Conservation (phyloP, 1,140 invertebrate genomes). For the Pseudoatta argentina region DNA sequence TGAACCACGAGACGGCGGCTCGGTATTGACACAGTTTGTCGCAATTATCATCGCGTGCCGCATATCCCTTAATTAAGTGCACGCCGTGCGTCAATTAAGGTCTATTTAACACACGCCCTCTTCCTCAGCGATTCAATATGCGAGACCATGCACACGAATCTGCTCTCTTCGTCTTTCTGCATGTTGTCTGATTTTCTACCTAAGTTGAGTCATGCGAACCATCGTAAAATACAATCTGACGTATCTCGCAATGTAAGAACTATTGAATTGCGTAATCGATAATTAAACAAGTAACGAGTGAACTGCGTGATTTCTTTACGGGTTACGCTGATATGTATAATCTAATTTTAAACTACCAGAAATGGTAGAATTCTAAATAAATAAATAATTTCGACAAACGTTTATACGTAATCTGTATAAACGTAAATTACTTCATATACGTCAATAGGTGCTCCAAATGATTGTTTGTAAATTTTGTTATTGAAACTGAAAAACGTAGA, state of each 20-base stretch:
- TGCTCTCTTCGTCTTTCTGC: conserved; percentile 5
- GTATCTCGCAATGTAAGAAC: background rate
- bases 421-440: too few relatives aligned
- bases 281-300: conserved; percentile 38
- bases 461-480: too few relatives aligned
- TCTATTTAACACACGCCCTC: conserved; percentile 24
- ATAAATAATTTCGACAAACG: background rate
- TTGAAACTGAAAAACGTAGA: too few relatives aligned
- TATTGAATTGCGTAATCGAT: conserved; percentile 30
- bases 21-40: conserved; percentile 56
- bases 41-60: conserved; percentile 50
- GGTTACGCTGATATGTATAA: background rate
- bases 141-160: background rate
- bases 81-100: conserved; percentile 51
- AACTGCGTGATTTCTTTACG: background rate
- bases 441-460: too few relatives aligned
- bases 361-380: background rate
- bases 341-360: background rate
- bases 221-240: conserved; percentile 40
- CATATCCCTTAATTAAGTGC: conserved; percentile 57
- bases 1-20: background rate
- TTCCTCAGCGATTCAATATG: conserved; percentile 40
- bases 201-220: conserved; percentile 34
- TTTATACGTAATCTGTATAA: background rate
- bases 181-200: conserved; percentile 47